Percentiles rank a stretch among this genome's conserved stretches.
Conservation (phyloP, 2,888 invertebrate genomes). For the Cephus pulcher region DNA sequence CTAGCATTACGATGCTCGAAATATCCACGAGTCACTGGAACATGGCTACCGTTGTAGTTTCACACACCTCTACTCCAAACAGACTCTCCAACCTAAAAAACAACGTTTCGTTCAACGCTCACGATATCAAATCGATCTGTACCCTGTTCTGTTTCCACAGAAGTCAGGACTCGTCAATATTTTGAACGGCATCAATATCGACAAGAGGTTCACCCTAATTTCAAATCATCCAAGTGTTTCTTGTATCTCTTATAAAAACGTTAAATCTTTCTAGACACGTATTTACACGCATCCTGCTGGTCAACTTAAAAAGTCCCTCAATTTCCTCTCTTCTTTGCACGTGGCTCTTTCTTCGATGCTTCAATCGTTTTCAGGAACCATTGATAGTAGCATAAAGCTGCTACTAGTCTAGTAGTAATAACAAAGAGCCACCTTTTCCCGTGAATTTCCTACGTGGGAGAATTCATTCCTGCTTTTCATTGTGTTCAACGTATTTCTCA, state of each 20-base stretch:
- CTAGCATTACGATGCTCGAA: not conserved
- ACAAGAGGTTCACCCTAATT: constrained; percentile 13
- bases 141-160: not conserved
- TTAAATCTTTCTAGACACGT: not conserved
- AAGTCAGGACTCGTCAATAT: not conserved
- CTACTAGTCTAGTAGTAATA: not conserved
- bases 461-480: not conserved
- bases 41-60: not conserved
- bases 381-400: not conserved
- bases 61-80: not conserved
- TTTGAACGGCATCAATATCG: constrained; percentile 17
- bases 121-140: not conserved
- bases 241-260: not conserved
- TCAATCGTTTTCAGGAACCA: not conserved
- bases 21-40: not conserved
- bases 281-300: not conserved
- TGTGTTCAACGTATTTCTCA: not conserved
- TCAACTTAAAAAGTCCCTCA: not conserved
- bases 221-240: not conserved
- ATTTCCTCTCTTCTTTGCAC: not conserved
- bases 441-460: not conserved
- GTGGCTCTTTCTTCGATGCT: not conserved
- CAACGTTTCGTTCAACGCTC: not conserved
- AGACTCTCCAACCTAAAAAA: not conserved
- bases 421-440: not conserved